Conservation (phyloP, 2,888 invertebrate species). For the Diarsia dahlii region DNA sequence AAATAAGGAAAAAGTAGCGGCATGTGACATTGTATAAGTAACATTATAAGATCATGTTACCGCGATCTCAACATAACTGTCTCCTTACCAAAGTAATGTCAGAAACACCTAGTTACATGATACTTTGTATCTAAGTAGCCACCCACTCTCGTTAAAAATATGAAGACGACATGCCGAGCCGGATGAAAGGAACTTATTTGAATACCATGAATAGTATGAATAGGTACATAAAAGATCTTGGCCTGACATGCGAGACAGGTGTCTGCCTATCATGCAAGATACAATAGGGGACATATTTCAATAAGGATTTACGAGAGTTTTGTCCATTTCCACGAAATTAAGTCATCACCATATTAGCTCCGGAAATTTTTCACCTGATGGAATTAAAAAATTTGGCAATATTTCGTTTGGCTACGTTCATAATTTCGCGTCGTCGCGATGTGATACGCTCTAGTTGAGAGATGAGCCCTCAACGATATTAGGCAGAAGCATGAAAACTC, state of each 20-base stretch:
- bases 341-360: conserved; percentile 19
- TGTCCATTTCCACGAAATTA: conserved; percentile 35
- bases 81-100: background rate
- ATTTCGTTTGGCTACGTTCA: conserved; percentile 26
- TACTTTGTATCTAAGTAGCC: conserved; percentile 33
- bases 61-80: conserved; percentile 13
- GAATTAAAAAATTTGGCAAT: conserved; percentile 41
- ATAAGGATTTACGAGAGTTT: background rate
- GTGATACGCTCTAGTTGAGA: conserved; percentile 39
- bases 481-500: conserved; percentile 52
- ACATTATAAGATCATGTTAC: conserved; percentile 28
- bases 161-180: conserved; percentile 29
- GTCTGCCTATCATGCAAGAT: conserved; percentile 32
- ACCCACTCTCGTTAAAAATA: conserved; percentile 38
- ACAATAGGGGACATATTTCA: conserved; percentile 39
- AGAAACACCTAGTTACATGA: conserved; percentile 15
- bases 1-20: conserved; percentile 1
- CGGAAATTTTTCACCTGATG: conserved; percentile 8
- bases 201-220: conserved; percentile 51
- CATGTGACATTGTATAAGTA: conserved; percentile 22
- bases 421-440: conserved; percentile 39
- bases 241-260: conserved; percentile 37
- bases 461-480: conserved; percentile 50
- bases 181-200: conserved; percentile 44
- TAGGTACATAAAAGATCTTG: conserved; percentile 46